Conservation (phyloP, 2,797 vertebrate species). For the Siniperca scherzeri region DNA sequence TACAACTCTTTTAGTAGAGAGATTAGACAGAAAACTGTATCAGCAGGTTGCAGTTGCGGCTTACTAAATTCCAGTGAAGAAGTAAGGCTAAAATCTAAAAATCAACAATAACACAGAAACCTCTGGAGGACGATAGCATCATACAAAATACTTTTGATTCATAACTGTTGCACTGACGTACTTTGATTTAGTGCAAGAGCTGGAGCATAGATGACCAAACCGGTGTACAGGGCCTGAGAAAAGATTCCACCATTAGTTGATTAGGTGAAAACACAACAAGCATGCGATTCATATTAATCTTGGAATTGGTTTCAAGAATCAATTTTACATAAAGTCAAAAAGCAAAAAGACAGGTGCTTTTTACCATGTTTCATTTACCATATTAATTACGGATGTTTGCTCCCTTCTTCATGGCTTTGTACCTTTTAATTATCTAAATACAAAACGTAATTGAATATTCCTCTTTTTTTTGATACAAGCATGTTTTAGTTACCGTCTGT, state of each 20-base stretch:
- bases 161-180: conserved; percentile 55
- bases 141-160: background rate
- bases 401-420: background rate
- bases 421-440: conserved; percentile 18
- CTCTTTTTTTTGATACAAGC: background rate
- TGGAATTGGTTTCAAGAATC: conserved; percentile 20
- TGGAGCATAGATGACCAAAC: conserved; percentile 89
- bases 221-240: conserved; percentile 86
- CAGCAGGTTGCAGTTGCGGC: background rate
- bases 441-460: conserved; percentile 15
- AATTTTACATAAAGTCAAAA: conserved; percentile 57
- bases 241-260: conserved; percentile 79
- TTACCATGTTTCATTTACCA: conserved; percentile 18
- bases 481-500: conserved; percentile 82
- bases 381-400: background rate
- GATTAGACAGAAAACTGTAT: background rate
- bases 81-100: background rate
- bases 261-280: conserved; percentile 64
- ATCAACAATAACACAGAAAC: background rate
- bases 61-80: background rate
- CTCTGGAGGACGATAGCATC: background rate
- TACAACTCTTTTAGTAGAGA: background rate
- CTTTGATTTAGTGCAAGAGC: conserved; percentile 89
- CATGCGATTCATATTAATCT: conserved; percentile 59
- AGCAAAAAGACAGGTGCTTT: conserved; percentile 49